These are phyloP conservation scores for Eubasilissa regina DNA, from an alignment of 1,140 invertebrate species.

Conservation along the genomic window DNA sequence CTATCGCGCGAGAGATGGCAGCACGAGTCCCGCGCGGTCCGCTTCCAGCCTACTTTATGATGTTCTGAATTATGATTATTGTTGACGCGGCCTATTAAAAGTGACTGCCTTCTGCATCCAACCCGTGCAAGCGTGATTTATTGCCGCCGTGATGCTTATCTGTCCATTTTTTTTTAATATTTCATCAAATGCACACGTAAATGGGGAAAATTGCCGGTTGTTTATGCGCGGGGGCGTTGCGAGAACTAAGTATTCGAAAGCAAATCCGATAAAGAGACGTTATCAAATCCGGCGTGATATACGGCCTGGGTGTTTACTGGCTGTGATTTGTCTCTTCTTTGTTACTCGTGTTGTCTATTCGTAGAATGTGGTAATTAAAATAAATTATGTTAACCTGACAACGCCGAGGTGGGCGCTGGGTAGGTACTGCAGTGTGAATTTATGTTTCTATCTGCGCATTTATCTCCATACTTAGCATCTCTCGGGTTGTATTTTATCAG, in stretches of 20 bases:
- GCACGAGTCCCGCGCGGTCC: constrained; percentile 26
- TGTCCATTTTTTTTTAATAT: constrained; percentile 42
- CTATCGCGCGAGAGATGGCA: constrained; percentile 45
- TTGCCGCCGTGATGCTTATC: constrained; percentile 26
- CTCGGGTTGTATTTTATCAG: constrained; percentile 11
- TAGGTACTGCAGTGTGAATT: constrained; percentile 31
- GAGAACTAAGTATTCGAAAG: constrained; percentile 12
- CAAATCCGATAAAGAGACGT: constrained; percentile 39
- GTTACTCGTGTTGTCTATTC: constrained; percentile 39
- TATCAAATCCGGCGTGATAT: constrained; percentile 33
- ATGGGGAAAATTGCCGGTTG: constrained; percentile 8
- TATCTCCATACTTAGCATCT: constrained; percentile 4
- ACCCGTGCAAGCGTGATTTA: constrained; percentile 39
- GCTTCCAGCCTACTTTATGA: constrained; percentile 33
- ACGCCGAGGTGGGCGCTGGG: constrained; percentile 22
- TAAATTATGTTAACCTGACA: constrained; percentile 41
- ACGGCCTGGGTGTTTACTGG: constrained; percentile 24
- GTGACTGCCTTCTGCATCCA: constrained; percentile 38
- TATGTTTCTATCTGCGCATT: constrained; percentile 3
- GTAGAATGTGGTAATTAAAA: constrained; percentile 33
- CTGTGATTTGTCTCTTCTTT: constrained; percentile 42
- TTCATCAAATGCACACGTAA: constrained; percentile 40
- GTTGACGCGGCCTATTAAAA: constrained; percentile 25
- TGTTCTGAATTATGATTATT: constrained; percentile 30
- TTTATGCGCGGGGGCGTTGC: constrained; percentile 21